Base-by-base conservation (phyloP, 2,113 vertebrate species). In the Pongo pygmaeus region DNA sequence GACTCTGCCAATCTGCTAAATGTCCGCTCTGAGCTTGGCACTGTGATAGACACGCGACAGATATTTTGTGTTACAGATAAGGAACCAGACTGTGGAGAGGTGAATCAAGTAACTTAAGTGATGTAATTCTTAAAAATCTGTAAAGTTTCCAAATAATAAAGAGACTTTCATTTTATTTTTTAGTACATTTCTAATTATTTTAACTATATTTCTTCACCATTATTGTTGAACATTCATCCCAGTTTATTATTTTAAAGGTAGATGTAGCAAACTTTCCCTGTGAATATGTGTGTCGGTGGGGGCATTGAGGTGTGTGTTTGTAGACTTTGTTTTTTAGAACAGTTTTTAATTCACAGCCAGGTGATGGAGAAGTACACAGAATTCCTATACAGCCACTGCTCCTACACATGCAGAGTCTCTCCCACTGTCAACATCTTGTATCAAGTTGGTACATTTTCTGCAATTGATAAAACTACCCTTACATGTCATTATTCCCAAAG, bases 201-300 rank as follows among this genome's bases (percentile, higher is more conserved):
- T 89, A 81, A 89, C 48, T 97, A 8, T 77, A 35, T 85, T 81
- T 69, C 72, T 59, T 55, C 17, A 80, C 64, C 20, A 52, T 80
- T 84, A 57, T 50, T 2, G 4, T 69, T 95, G 18, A 93, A 86
- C 78, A 38, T 75, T 91, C 52, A 30, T 89, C 69, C 59, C 3
- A 48, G 17, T 75, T 87, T 48, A 55, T 94, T 91, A 96, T 81
- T 81, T 89, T 93, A 86, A 89, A 91, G 57, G 23, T 5, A 50
- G 7, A 43, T 43, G 22, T 3, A 88, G 35, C 72, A 77, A 38
- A 81, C 43, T 48, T 95, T 61, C 81, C 23, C 2, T 30, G 2
- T 89, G 72, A 35, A 20, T 74, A 4, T 77, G 40, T 17, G 3
- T 88, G 59, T 61, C n/a, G 50, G 59, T 14, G 7, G 46, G 46